These are phyloP conservation scores for Axis porcinus DNA, from an alignment of 2,113 vertebrate genomes.

Conservation along the genomic window DNA sequence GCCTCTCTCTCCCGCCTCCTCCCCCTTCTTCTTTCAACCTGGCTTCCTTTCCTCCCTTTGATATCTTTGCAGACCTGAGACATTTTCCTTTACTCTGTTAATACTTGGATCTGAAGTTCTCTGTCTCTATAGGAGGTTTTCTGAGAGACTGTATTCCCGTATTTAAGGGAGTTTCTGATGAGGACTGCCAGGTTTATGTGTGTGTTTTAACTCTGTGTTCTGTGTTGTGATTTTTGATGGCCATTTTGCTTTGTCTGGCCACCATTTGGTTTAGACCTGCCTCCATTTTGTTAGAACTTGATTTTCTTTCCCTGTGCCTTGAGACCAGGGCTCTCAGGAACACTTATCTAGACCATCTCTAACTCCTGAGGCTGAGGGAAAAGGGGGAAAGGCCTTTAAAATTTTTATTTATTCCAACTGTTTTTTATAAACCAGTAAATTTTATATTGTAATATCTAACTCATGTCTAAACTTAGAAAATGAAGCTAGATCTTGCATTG, in stretches of 20 bases:
- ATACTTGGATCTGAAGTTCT: not conserved
- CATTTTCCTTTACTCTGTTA: not conserved
- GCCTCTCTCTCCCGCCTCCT: accelerated
- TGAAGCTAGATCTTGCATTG: not conserved
- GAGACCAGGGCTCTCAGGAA: not conserved
- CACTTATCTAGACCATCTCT: not conserved
- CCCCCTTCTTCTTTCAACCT: not conserved
- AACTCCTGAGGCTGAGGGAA: not conserved
- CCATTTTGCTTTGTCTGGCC: not conserved
- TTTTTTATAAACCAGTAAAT: not conserved
- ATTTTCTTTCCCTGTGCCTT: not conserved
- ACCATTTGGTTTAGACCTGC: not conserved
- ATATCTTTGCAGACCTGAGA: not conserved
- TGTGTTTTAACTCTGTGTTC: not conserved
- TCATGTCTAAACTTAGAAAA: not conserved
- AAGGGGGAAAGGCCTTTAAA: not conserved
- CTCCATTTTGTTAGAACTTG: not conserved
- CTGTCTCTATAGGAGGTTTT: not conserved
- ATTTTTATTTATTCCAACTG: not conserved
- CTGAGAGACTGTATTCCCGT: not conserved
- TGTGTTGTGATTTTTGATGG: not conserved
- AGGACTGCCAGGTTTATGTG: not conserved
- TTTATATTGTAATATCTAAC: not conserved
- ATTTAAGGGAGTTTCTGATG: not conserved
- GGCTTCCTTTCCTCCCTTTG: not conserved